Conservation (phyloP, 2,888 invertebrate genomes). For the Ormyrus pomaceus region DNA sequence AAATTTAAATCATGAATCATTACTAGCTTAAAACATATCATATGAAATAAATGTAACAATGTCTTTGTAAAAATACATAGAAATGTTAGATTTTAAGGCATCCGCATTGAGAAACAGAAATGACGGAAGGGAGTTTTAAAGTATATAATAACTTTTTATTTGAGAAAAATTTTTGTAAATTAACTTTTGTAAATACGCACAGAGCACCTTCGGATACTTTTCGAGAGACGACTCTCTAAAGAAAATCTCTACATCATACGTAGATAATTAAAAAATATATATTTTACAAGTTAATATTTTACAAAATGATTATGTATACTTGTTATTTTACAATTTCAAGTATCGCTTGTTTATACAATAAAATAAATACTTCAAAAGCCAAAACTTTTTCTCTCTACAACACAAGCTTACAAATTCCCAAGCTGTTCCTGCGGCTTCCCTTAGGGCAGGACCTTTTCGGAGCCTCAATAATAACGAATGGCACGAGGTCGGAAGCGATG, state of each 20-base stretch:
- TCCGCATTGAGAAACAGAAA: constrained; percentile 1
- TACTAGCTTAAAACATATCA: constrained; percentile 33
- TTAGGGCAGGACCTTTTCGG: constrained; percentile 63
- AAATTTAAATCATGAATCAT: constrained; percentile 4
- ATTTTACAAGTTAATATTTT: constrained; percentile 43
- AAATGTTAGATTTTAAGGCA: neutral
- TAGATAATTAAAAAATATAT: constrained; percentile 21
- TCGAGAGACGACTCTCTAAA: constrained; percentile 26
- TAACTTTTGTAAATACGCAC: constrained; percentile 52
- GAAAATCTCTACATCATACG: neutral
- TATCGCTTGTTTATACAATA: constrained; percentile 42
- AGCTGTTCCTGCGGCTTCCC: constrained; percentile 64
- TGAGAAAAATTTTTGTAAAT: constrained; percentile 45
- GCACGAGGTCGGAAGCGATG: constrained; percentile 49
- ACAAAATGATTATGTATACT: constrained; percentile 41
- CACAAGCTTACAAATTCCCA: constrained; percentile 62
- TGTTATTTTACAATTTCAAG: constrained; percentile 40
- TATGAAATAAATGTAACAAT: constrained; percentile 3
- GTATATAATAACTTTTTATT: constrained; percentile 31
- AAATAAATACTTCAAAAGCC: constrained; percentile 29
- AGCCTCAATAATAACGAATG: constrained; percentile 62
- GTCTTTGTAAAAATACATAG: constrained; percentile 20
- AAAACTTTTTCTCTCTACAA: neutral
- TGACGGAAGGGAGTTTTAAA: constrained; percentile 4
- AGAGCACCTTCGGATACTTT: constrained; percentile 27